These are phyloP conservation scores for Macaria liturata DNA, from an alignment of 2,888 invertebrate genomes.

Conservation along the genomic window DNA sequence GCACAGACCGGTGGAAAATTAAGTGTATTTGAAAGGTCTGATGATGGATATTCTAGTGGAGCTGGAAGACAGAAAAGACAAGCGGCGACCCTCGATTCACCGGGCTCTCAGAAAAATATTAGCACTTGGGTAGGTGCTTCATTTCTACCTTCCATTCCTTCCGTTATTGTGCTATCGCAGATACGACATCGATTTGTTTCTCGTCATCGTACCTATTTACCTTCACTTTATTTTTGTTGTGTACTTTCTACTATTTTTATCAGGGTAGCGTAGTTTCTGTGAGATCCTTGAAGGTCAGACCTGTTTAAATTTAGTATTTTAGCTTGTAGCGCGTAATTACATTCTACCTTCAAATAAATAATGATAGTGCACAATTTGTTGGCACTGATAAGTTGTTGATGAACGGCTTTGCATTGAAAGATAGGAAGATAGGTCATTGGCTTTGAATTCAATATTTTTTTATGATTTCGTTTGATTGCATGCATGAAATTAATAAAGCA, in stretches of 20 bases:
- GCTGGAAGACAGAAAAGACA: constrained; percentile 69
- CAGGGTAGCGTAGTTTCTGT: constrained; percentile 32
- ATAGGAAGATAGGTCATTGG: no score
- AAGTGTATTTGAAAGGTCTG: constrained; percentile 61
- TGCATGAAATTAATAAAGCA: no score
- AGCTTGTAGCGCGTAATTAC: constrained; percentile 11
- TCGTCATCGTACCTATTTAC: constrained; percentile 36
- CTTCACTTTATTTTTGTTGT: constrained; percentile 33
- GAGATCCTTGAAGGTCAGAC: constrained; percentile 34
- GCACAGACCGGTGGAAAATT: constrained; percentile 46
- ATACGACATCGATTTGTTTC: constrained; percentile 39
- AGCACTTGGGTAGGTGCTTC: constrained; percentile 72
- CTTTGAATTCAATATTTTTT: no score
- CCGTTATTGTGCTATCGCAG: constrained; percentile 31
- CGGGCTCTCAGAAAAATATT: constrained; percentile 63
- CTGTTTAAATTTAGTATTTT: constrained; percentile 31
- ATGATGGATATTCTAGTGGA: constrained; percentile 42
- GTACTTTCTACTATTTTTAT: constrained; percentile 53
- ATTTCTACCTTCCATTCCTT: constrained; percentile 9
- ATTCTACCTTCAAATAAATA: constrained; percentile 1
- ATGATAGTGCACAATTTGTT: constrained; percentile 12
- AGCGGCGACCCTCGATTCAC: constrained; percentile 56
- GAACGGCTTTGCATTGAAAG: no score
- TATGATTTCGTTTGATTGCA: no score
- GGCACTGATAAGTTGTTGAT: background rate